Percentiles rank a stretch among this genome's conserved stretches.
phyloP scores from a whole-genome alignment of 2,888 invertebrate genomes.

The Xanthorhoe designata region DNA sequence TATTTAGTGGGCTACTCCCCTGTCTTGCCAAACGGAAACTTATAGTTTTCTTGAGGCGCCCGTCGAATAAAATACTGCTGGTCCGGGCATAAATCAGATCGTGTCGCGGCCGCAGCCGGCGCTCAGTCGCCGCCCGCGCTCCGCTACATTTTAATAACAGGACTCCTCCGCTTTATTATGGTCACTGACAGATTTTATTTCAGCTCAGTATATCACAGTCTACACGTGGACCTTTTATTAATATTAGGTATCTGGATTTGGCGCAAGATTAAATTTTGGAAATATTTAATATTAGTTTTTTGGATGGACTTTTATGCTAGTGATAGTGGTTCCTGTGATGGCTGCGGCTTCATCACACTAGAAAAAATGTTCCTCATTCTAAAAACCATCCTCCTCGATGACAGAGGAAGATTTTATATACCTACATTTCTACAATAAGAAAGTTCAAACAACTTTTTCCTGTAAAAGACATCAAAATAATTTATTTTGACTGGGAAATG shows the following conservation, averaged over 20 bases:
- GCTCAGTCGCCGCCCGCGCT: conserved; percentile 64
- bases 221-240: conserved; percentile 71
- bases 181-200: conserved; percentile 83
- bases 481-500: conserved; percentile 53
- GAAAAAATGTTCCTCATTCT: too few species aligned
- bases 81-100: conserved; percentile 81
- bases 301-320: too few species aligned
- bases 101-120: conserved; percentile 79
- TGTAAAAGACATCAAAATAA: conserved; percentile 42
- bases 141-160: conserved; percentile 84
- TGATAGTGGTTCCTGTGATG: too few species aligned
- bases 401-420: background rate
- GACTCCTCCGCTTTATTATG: conserved; percentile 76
- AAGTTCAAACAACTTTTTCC: conserved; percentile 5
- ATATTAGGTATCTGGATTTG: conserved; percentile 43
- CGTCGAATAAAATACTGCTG: conserved; percentile 85
- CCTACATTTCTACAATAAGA: conserved; percentile 3
- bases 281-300: too few species aligned
- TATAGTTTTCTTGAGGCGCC: conserved; percentile 85
- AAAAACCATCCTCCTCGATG: background rate
- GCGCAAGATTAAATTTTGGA: background rate
- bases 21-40: conserved; percentile 84
- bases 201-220: conserved; percentile 70
- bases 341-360: too few species aligned
- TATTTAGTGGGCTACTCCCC: conserved; percentile 83